These are phyloP conservation scores for Liodrosophila aerea DNA, from an alignment of 2,888 invertebrate genomes.

Conservation along the genomic window DNA sequence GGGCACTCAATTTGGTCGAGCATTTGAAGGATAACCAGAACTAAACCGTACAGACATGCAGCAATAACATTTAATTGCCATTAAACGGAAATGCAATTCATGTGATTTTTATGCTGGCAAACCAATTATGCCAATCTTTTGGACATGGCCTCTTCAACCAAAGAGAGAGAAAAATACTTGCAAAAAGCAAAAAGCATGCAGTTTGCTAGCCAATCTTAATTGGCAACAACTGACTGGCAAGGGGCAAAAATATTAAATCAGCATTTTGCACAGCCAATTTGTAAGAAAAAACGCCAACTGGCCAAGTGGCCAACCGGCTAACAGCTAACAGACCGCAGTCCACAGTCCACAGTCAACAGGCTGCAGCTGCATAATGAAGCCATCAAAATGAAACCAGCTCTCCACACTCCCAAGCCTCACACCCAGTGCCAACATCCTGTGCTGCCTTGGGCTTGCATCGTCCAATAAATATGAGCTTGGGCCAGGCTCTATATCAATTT, in stretches of 20 bases:
- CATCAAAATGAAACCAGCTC: conserved; percentile 54
- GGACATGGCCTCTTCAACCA: conserved; percentile 25
- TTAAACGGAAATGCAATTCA: conserved; percentile 68
- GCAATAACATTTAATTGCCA: conserved; percentile 68
- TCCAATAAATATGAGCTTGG: conserved; percentile 67
- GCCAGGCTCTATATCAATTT: conserved; percentile 53
- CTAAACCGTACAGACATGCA: conserved; percentile 17
- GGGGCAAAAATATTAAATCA: conserved; percentile 70
- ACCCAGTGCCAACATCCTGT: conserved; percentile 48
- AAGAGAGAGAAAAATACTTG: conserved; percentile 4
- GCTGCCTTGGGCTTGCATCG: conserved; percentile 58
- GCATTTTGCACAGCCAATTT: conserved; percentile 71
- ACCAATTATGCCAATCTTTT: conserved; percentile 64
- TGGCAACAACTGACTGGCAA: conserved; percentile 45
- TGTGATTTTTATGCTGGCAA: conserved; percentile 74
- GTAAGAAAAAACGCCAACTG: conserved; percentile 67
- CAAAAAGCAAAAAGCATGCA: neutral
- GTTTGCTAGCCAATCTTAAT: conserved; percentile 61
- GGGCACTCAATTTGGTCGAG: conserved; percentile 61
- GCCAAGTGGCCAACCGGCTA: conserved; percentile 20
- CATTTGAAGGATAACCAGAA: conserved; percentile 56
- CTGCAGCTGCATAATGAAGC: conserved; percentile 71
- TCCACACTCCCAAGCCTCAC: conserved; percentile 11
- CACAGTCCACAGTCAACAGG: conserved; percentile 3
- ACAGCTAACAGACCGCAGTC: conserved; percentile 16